Evolutionary conservation across 2,888 invertebrate species (phyloP).

Genomic region (Apodemia hepburni): DNA sequence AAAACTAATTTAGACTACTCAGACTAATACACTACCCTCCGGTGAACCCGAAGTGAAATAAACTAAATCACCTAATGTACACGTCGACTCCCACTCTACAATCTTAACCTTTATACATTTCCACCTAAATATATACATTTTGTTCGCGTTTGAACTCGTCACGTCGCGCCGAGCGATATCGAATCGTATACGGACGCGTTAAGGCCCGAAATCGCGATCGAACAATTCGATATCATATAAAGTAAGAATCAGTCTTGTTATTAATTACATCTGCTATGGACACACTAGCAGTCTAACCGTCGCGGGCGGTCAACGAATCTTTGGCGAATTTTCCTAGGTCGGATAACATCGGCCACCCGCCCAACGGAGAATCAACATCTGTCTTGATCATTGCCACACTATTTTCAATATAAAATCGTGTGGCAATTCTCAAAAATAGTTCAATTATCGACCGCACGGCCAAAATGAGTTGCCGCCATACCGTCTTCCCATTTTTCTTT

Average conservation of each 20-base stretch:
- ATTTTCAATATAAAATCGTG: conserved; percentile 19
- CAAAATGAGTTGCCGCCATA: conserved; percentile 67
- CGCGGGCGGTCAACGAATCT: conserved; percentile 52
- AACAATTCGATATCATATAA: conserved; percentile 60
- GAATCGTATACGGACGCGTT: conserved; percentile 34
- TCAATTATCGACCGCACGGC: conserved; percentile 67
- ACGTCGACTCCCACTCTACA: conserved; percentile 25
- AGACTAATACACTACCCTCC: conserved; percentile 44
- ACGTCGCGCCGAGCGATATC: conserved; percentile 20
- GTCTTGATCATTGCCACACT: conserved; percentile 37
- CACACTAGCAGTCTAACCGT: conserved; percentile 31
- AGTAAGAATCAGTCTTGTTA: conserved; percentile 75
- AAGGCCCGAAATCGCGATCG: conserved; percentile 35
- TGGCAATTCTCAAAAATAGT: conserved; percentile 18
- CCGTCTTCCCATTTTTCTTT: conserved; percentile 63
- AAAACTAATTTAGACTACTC: conserved; percentile 49
- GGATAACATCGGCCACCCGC: conserved; percentile 29
- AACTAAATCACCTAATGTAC: conserved; percentile 46
- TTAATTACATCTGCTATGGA: conserved; percentile 49
- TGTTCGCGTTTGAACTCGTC: conserved; percentile 39
- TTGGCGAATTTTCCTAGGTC: conserved; percentile 49
- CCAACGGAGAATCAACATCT: conserved; percentile 52
- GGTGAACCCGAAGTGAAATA: conserved; percentile 31
- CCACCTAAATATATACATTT: conserved; percentile 51
- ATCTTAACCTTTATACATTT: conserved; percentile 30